phyloP scores from a whole-genome alignment of 2,888 invertebrate genomes.

The Ashinkailepas kermadecensis region DNA sequence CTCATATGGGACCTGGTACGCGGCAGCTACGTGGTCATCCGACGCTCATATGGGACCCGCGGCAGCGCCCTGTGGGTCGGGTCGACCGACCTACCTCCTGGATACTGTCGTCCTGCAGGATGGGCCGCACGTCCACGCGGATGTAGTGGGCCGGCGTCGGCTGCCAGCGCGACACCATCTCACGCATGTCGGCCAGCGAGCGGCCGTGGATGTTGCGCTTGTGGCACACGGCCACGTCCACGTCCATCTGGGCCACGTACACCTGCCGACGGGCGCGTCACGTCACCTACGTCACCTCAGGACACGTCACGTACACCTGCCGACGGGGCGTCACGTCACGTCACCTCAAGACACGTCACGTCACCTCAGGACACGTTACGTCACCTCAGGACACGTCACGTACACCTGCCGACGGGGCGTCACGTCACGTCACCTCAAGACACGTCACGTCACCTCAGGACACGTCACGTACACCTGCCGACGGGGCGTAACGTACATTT shows the following conservation, averaged over 20 bases:
- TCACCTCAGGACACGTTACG: too few species aligned
- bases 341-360: too few species aligned
- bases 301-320: too few species aligned
- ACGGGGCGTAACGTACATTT: too few species aligned
- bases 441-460: too few species aligned
- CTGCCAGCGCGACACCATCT: slow-evolving; percentile 63
- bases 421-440: too few species aligned
- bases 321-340: too few species aligned
- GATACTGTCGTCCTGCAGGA: slow-evolving; percentile 75
- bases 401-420: too few species aligned
- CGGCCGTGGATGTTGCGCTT: slow-evolving; percentile 80
- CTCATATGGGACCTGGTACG: not conserved
- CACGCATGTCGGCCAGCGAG: slow-evolving; percentile 65
- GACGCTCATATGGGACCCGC: not conserved
- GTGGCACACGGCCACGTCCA: slow-evolving; percentile 66
- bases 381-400: too few species aligned
- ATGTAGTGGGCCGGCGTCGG: slow-evolving; percentile 72
- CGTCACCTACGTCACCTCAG: slow-evolving; percentile 7
- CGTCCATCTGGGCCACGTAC: slow-evolving; percentile 79
- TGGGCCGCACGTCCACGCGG: slow-evolving; percentile 68
- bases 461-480: too few species aligned
- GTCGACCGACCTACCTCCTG: slow-evolving; percentile 52
- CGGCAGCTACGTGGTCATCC: too few species aligned
- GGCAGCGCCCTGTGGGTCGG: not conserved
- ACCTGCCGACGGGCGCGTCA: slow-evolving; percentile 53